Percentiles rank a stretch among this genome's conserved stretches.
phyloP scores from a whole-genome alignment of 2,113 vertebrate species.

The Esox niger region DNA sequence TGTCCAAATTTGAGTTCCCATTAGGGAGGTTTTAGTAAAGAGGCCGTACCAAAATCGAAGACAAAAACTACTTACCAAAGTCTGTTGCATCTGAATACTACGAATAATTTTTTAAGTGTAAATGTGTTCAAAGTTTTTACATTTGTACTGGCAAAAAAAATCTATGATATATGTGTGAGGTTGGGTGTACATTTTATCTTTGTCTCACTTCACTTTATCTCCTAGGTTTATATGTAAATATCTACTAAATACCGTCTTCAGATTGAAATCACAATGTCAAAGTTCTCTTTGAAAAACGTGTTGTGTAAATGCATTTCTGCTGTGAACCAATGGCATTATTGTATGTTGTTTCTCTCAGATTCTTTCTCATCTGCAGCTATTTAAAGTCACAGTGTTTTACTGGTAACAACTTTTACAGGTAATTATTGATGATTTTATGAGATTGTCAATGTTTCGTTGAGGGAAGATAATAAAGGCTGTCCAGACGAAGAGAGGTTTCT shows the following conservation, averaged over 20 bases:
- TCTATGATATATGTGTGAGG: conserved; percentile 66
- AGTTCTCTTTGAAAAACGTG: conserved; percentile 43
- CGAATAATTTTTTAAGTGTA: conserved; percentile 82
- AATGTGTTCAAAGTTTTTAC: conserved; percentile 88
- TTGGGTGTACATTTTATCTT: conserved; percentile 69
- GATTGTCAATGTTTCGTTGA: conserved; percentile 37
- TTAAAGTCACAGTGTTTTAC: conserved; percentile 67
- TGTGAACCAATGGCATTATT: conserved; percentile 58
- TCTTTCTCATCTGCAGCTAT: conserved; percentile 61
- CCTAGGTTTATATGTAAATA: conserved; percentile 77
- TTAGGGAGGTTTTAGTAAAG: conserved; percentile 76
- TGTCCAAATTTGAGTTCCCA: conserved; percentile 78
- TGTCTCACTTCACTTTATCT: conserved; percentile 67
- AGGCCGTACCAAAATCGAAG: conserved; percentile 69
- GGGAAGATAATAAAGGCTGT: conserved; percentile 34
- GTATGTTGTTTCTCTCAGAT: conserved; percentile 53
- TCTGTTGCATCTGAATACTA: conserved; percentile 86
- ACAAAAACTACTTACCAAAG: conserved; percentile 95
- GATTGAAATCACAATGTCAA: conserved; percentile 54
- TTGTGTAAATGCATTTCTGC: conserved; percentile 42
- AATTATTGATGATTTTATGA: conserved; percentile 38
- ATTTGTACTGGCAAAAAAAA: conserved; percentile 84
- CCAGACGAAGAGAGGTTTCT: conserved; percentile 19
- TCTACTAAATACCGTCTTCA: conserved; percentile 54
- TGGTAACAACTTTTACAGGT: conserved; percentile 20